Evolutionary conservation across 1,140 invertebrate genomes (phyloP).

Genomic region (Hylaeus anthracinus): DNA sequence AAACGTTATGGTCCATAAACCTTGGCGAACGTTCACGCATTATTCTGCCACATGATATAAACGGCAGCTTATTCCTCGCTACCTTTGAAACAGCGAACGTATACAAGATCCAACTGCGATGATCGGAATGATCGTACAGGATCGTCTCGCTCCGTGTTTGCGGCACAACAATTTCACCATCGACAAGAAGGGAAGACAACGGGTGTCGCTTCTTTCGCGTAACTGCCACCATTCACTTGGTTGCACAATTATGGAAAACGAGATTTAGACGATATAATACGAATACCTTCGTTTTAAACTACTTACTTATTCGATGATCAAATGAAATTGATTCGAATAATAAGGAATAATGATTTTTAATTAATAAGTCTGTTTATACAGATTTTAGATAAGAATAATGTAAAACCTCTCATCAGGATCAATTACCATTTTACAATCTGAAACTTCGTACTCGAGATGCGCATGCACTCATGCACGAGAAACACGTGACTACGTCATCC

Average conservation of each 20-base stretch:
- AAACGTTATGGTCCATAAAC: constrained; percentile 53
- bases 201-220: not conserved
- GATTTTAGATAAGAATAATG: too few species aligned
- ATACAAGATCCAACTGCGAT: constrained; percentile 17
- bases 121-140: constrained; percentile 50
- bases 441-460: too few species aligned
- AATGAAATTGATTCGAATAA: too few species aligned
- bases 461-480: too few species aligned
- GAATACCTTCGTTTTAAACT: too few species aligned
- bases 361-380: too few species aligned
- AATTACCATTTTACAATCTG: too few species aligned
- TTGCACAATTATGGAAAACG: not conserved
- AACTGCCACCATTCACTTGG: constrained; percentile 8
- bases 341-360: too few species aligned
- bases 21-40: constrained; percentile 32
- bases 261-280: too few species aligned
- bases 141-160: constrained; percentile 27
- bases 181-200: constrained; percentile 29
- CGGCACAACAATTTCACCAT: constrained; percentile 44
- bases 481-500: too few species aligned
- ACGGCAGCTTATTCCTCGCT: constrained; percentile 22
- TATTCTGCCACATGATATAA: constrained; percentile 52
- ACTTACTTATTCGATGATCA: too few species aligned
- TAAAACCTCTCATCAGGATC: too few species aligned
- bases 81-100: constrained; percentile 31